These are phyloP conservation scores for Drosophila pallidifrons DNA, from an alignment of 1,140 invertebrate genomes.

Conservation along the genomic window DNA sequence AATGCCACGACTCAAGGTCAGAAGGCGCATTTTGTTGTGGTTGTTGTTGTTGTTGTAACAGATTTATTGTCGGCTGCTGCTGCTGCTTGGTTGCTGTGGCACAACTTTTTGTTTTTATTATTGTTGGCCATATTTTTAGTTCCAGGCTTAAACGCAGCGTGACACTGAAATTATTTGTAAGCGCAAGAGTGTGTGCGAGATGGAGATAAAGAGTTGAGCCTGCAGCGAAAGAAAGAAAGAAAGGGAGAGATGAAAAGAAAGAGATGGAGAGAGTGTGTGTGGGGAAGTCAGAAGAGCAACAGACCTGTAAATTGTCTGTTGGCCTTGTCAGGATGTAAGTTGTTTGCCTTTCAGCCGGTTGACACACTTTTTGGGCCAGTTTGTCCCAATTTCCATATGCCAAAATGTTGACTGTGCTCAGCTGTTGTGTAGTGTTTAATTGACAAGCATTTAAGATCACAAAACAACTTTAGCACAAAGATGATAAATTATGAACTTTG, in stretches of 20 bases:
- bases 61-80: constrained; percentile 51
- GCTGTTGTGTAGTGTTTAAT: constrained; percentile 8
- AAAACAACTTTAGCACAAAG: background rate
- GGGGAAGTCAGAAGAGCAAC: constrained; percentile 15
- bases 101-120: constrained; percentile 45
- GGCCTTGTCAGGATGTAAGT: constrained; percentile 61
- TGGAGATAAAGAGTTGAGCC: background rate
- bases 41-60: constrained; percentile 40
- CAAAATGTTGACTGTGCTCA: background rate
- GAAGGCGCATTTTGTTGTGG: constrained; percentile 49
- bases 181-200: constrained; percentile 8
- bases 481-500: background rate
- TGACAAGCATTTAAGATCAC: constrained; percentile 18
- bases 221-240: background rate
- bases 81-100: constrained; percentile 20
- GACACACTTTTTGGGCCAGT: constrained; percentile 57
- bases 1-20: constrained; percentile 68
- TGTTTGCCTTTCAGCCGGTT: constrained; percentile 43
- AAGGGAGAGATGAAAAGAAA: background rate
- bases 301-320: constrained; percentile 37
- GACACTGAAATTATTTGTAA: constrained; percentile 65
- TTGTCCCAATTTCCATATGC: constrained; percentile 54
- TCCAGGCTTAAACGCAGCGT: constrained; percentile 48
- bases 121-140: constrained; percentile 40
- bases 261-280: background rate